A percentile compares a stretch with the other conserved stretches of the same genome.
Conservation (phyloP, 1,140 invertebrate species). For the Apis dorsata region DNA sequence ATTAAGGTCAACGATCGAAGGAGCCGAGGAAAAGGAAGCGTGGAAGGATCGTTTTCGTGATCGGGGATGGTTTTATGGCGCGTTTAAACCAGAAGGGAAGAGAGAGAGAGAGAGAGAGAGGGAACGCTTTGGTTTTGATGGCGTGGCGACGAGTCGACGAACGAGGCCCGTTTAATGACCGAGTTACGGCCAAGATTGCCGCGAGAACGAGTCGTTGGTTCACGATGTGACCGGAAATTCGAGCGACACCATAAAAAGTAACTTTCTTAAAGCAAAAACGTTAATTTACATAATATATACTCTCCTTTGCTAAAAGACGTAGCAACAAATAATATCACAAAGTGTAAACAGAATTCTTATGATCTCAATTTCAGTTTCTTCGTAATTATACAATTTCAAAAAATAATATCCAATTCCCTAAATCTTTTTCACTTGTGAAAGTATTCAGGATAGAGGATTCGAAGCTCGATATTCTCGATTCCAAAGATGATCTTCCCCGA, state of each 20-base stretch:
- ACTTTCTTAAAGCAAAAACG: background rate
- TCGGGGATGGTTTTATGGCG: constrained; percentile 39
- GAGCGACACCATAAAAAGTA: background rate
- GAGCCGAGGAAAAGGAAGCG: background rate
- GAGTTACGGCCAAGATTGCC: constrained; percentile 40
- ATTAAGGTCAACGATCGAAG: constrained; percentile 22
- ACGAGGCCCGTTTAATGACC: constrained; percentile 50
- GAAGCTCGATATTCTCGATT: background rate
- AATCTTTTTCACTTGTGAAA: too few species aligned
- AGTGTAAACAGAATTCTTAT: too few species aligned
- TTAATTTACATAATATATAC: background rate
- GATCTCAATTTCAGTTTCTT: too few species aligned
- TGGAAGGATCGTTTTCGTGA: constrained; percentile 20
- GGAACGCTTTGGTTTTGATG: background rate
- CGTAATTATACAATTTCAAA: too few species aligned
- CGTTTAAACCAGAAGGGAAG: constrained; percentile 11
- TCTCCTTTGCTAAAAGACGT: too few species aligned
- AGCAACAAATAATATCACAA: too few species aligned
- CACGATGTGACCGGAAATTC: constrained; percentile 48
- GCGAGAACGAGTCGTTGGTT: constrained; percentile 31
- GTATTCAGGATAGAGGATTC: too few species aligned
- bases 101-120: background rate
- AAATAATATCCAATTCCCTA: too few species aligned
- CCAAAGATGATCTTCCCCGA: background rate
- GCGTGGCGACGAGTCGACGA: constrained; percentile 1